Evolutionary conservation across 2,113 vertebrate genomes (phyloP).

Genomic region (Galemys pyrenaicus): DNA sequence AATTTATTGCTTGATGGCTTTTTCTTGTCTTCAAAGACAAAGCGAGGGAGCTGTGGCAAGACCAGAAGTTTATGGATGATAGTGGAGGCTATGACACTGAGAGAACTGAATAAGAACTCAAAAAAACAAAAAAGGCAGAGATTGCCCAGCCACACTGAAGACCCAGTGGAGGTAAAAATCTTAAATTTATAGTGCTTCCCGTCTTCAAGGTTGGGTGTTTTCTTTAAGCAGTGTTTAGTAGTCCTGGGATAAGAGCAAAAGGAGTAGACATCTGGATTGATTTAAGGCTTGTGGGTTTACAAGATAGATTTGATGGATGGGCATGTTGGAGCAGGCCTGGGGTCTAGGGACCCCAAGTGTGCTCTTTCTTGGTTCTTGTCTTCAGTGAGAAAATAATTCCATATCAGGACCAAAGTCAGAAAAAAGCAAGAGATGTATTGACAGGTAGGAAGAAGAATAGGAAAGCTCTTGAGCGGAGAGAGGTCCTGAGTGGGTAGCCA

Average conservation of each 20-base stretch:
- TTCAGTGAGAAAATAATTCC: too few relatives aligned
- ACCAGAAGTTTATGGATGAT: neutral
- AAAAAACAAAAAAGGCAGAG: neutral
- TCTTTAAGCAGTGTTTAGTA: neutral
- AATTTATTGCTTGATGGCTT: neutral
- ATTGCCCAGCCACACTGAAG: neutral
- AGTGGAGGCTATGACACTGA: neutral
- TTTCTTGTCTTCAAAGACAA: constrained; percentile 16
- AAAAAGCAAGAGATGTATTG: too few relatives aligned
- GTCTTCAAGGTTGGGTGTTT: neutral
- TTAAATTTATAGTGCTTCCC: neutral
- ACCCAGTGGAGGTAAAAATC: neutral
- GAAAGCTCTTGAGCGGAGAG: too few relatives aligned
- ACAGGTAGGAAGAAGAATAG: too few relatives aligned
- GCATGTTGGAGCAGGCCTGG: neutral
- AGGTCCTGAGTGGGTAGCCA: too few relatives aligned
- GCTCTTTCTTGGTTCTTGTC: too few relatives aligned
- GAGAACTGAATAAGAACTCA: neutral
- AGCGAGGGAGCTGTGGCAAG: neutral
- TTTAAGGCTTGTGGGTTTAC: constrained; percentile 25
- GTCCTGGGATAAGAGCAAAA: neutral
- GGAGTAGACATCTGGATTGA: neutral
- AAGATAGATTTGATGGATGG: neutral
- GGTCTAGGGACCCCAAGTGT: too few relatives aligned
- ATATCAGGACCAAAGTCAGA: too few relatives aligned